A percentile compares a stretch with the other conserved stretches of the same genome.
Evolutionary conservation across 2,797 vertebrate genomes (phyloP).

Genomic region (Alectoris magna): DNA sequence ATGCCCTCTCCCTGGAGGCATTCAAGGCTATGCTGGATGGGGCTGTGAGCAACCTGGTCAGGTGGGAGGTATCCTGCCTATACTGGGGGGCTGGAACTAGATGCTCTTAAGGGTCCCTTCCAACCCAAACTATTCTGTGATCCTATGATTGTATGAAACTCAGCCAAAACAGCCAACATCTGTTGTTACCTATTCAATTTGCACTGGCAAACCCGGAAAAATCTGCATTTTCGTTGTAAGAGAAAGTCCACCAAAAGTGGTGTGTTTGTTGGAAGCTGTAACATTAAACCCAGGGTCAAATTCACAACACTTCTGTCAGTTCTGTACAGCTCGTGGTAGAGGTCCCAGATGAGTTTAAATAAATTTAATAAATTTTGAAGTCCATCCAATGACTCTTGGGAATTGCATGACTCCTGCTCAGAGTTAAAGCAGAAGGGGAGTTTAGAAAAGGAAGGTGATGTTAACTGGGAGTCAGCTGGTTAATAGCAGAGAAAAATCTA

Average conservation of each 20-base stretch:
- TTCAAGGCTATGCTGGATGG: too few relatives aligned
- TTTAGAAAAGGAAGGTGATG: background rate
- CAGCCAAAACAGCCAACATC: background rate
- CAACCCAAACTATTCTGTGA: too few relatives aligned
- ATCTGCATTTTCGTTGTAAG: background rate
- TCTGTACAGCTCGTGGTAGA: background rate
- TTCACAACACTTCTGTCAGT: background rate
- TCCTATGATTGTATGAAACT: background rate
- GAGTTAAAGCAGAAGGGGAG: background rate
- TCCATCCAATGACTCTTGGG: background rate
- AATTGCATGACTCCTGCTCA: background rate
- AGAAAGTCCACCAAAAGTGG: background rate
- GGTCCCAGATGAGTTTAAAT: background rate
- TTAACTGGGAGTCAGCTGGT: background rate
- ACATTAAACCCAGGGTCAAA: conserved; percentile 28
- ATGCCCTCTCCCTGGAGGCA: too few relatives aligned
- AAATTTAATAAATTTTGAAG: conserved; percentile 20
- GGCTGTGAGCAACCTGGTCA: too few relatives aligned
- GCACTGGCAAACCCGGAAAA: background rate
- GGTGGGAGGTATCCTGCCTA: too few relatives aligned
- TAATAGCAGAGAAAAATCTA: background rate
- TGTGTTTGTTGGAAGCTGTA: background rate
- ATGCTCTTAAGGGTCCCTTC: too few relatives aligned
- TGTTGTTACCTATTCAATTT: background rate
- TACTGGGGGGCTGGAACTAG: too few relatives aligned